These are phyloP conservation scores for Aporophyla nigra DNA, from an alignment of 2,888 invertebrate genomes.

Conservation along the genomic window DNA sequence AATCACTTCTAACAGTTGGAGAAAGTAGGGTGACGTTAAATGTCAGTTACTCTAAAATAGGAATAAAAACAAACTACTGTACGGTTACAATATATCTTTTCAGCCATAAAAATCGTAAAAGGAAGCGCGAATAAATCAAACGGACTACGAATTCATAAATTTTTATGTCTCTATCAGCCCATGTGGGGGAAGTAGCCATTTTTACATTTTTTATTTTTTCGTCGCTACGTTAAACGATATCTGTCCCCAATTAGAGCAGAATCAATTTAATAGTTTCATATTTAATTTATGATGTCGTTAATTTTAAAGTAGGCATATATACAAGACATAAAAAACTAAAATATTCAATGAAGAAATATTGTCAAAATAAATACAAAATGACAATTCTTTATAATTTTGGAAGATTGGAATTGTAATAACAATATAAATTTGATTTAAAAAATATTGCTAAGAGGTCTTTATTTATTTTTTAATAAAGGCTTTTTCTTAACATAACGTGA, in stretches of 20 bases:
- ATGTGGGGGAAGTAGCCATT: constrained; percentile 61
- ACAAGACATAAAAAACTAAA: not conserved
- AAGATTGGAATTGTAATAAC: constrained; percentile 1
- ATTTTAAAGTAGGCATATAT: constrained; percentile 18
- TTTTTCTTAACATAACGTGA: too few relatives aligned
- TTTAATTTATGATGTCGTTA: constrained; percentile 72
- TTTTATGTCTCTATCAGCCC: constrained; percentile 69
- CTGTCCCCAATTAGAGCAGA: constrained; percentile 76
- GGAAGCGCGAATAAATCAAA: constrained; percentile 73
- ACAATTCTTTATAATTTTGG: not conserved
- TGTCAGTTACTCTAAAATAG: constrained; percentile 47
- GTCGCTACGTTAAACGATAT: constrained; percentile 71
- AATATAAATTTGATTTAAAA: not conserved
- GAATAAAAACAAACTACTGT: constrained; percentile 56
- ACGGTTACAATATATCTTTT: constrained; percentile 56
- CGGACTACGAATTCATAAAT: constrained; percentile 67
- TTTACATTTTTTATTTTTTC: constrained; percentile 64
- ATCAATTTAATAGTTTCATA: constrained; percentile 72
- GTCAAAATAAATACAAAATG: constrained; percentile 15
- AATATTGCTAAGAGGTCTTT: too few relatives aligned
- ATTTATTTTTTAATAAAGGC: too few relatives aligned
- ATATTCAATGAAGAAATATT: constrained; percentile 19
- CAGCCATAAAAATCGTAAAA: constrained; percentile 64
- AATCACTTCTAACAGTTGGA: constrained; percentile 39
- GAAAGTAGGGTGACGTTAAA: constrained; percentile 54